Conservation (phyloP, 1,140 invertebrate species). For the Ceratina australensis region DNA sequence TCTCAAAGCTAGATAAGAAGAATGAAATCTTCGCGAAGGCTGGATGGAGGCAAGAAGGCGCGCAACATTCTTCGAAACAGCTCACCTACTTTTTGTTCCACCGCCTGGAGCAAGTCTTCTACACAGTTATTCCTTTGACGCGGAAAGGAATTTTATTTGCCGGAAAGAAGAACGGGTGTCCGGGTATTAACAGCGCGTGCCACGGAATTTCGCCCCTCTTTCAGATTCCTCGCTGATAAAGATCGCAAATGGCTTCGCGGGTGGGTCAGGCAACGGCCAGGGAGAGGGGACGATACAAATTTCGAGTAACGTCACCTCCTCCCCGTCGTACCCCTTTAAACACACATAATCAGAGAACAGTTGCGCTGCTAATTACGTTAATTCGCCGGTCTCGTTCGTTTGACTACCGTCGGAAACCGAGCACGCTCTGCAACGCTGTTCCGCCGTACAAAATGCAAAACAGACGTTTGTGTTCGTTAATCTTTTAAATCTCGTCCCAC, state of each 20-base stretch:
- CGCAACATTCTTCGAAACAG: too few species aligned
- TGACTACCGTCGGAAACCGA: neutral
- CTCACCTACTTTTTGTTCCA: too few species aligned
- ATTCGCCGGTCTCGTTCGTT: constrained; percentile 9
- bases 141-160: too few species aligned
- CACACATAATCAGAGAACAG: constrained; percentile 15
- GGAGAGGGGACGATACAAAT: neutral
- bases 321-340: neutral
- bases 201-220: too few species aligned
- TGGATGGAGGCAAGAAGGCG: too few species aligned
- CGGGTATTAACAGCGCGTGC: too few species aligned
- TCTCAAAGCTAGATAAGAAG: too few species aligned
- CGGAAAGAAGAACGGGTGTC: too few species aligned
- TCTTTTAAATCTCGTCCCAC: constrained; percentile 32
- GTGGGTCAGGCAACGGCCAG: too few species aligned
- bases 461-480: constrained; percentile 30
- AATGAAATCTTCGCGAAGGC: too few species aligned
- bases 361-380: constrained; percentile 23
- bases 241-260: neutral
- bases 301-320: neutral
- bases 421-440: neutral
- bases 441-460: constrained; percentile 23
- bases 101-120: too few species aligned
- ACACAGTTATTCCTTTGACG: too few species aligned
- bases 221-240: neutral